Base-by-base conservation (phyloP, 2,797 vertebrate genomes). In the Trematocara caparti region DNA sequence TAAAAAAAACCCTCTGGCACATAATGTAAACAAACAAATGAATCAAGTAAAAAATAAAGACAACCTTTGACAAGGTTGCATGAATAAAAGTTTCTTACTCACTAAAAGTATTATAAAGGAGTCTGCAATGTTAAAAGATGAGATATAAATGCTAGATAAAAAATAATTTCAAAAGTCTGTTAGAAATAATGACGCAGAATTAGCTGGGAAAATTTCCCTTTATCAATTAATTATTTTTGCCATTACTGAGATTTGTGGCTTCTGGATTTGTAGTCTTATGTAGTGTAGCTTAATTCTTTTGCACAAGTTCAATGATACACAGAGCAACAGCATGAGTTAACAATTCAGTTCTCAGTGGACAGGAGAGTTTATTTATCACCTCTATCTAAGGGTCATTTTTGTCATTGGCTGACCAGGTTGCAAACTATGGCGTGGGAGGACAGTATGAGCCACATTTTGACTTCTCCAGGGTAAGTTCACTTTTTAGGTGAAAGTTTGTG, bases 391-490 rank as follows among this genome's bases (percentile, higher is more conserved):
- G 10, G 73, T 21, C 2, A 30, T 19, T 6, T 89, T 78, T 90
- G 49, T 89, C 34, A 51, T 19, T 81, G 76, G 49, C 57, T 79
- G 76, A 50, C 8, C 77, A 99, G 99, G 98, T 99, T 73, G 98
- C 99, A 77, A 99, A 99, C 94, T 99, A 99, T 0, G 99, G 99
- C 47, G 97, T 99, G 85, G 99, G 98, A 95, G 98, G 98, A 90
- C 98, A 99, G 90, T 99, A 99, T 1, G 98, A 99, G 83, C 99
- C 99, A 48, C 99, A 99, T 93, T 99, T 96, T 14, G 99, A 99
- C 93, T 99, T 99, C 93, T 99, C 99, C 2, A 97, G 98, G 97
- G 98, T 99, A 96, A 98, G 98, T 88, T 53, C 9, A 17, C 3
- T 45, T 57, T 62, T 32, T 75, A 10, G 3, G n/a, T 71, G 34